These are phyloP conservation scores for Buceros bicornis DNA, from an alignment of 2,797 vertebrate species.

Conservation along the genomic window DNA sequence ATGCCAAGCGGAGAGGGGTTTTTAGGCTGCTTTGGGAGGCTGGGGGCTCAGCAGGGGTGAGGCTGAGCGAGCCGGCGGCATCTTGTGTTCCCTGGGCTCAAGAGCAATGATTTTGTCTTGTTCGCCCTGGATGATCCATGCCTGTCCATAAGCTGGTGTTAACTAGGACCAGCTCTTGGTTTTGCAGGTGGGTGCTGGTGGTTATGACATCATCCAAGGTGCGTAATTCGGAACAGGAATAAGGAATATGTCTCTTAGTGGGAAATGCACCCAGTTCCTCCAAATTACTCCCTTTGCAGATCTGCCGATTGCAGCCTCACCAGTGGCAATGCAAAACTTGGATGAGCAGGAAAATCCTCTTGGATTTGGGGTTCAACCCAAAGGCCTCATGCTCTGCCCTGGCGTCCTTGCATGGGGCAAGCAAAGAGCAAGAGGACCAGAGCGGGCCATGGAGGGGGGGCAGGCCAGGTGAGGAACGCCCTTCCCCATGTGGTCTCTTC, in stretches of 20 bases:
- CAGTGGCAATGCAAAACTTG: accelerated
- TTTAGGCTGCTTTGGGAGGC: neutral
- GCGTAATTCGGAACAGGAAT: neutral
- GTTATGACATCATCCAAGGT: neutral
- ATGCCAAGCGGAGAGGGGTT: accelerated
- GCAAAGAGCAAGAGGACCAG: neutral
- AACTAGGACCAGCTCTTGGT: neutral
- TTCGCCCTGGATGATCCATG: neutral
- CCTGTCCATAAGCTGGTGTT: neutral
- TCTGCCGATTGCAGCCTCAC: accelerated
- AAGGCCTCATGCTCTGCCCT: neutral
- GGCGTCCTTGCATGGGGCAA: neutral
- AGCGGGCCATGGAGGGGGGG: accelerated
- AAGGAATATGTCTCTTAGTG: neutral
- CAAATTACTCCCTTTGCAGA: neutral
- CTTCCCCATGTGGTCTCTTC: slow-evolving; percentile 22
- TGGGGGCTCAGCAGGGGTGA: neutral
- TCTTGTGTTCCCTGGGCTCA: neutral
- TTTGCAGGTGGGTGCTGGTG: neutral
- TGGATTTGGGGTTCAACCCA: neutral
- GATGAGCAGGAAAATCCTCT: neutral
- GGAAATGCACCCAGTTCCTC: neutral
- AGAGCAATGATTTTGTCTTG: neutral
- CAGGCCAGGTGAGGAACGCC: slow-evolving; percentile 12
- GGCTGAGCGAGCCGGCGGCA: neutral